phyloP scores from a whole-genome alignment of 2,888 invertebrate species.

The Calephelis perditalis region DNA sequence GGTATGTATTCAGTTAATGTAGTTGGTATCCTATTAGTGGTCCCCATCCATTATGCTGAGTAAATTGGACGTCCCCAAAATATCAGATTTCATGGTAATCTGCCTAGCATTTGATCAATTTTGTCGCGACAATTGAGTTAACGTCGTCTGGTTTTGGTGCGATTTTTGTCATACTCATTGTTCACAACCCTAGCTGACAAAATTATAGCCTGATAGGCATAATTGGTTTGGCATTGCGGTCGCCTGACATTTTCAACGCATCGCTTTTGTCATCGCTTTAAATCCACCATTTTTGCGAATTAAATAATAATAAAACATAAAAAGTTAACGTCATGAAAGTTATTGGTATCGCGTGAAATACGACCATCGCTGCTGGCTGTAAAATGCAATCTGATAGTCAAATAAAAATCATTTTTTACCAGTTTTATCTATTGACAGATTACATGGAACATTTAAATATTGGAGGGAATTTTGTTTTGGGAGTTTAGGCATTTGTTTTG shows the following conservation, averaged over 20 bases:
- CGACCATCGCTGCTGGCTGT: slow-evolving; percentile 14
- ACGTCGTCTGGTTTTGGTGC: slow-evolving; percentile 62
- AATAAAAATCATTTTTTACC: slow-evolving; percentile 9
- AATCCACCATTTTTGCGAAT: slow-evolving; percentile 54
- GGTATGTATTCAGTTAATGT: slow-evolving; percentile 26
- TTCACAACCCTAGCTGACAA: slow-evolving; percentile 42
- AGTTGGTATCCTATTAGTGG: slow-evolving; percentile 45
- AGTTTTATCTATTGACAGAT: slow-evolving; percentile 8
- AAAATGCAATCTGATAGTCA: slow-evolving; percentile 14
- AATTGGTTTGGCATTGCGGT: slow-evolving; percentile 74
- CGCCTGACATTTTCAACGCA: slow-evolving; percentile 70
- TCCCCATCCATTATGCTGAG: slow-evolving; percentile 61
- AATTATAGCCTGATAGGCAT: slow-evolving; percentile 68
- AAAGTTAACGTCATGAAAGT: slow-evolving; percentile 21
- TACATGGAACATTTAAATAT: neutral
- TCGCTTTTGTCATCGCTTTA: slow-evolving; percentile 71
- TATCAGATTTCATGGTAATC: slow-evolving; percentile 75
- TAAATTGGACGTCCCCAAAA: slow-evolving; percentile 68
- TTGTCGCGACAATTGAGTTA: slow-evolving; percentile 73
- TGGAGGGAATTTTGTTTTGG: neutral
- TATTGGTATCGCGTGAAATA: slow-evolving; percentile 18
- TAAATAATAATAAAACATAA: slow-evolving; percentile 44
- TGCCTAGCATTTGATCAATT: slow-evolving; percentile 65
- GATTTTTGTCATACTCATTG: slow-evolving; percentile 68
- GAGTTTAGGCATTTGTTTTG: neutral